Evolutionary conservation across 1,140 invertebrate species (phyloP).

Genomic region (Zaprionus ornatus): DNA sequence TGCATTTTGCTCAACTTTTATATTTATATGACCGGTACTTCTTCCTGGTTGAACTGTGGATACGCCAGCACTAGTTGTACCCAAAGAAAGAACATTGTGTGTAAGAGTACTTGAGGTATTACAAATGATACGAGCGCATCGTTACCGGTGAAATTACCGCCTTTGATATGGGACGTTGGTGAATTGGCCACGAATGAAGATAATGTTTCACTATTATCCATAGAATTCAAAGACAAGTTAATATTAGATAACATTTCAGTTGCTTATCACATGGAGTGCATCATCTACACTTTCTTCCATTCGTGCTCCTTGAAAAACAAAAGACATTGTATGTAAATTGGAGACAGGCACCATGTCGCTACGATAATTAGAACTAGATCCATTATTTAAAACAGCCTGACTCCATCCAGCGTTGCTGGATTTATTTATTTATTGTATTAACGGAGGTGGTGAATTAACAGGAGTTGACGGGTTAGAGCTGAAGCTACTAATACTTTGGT

Average conservation of each 20-base stretch:
- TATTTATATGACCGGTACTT: constrained; percentile 51
- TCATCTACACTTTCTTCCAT: constrained; percentile 98
- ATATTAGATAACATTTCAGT: constrained; percentile 89
- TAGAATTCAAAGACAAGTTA: constrained; percentile 89
- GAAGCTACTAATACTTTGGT: constrained; percentile 96
- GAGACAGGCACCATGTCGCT: constrained; percentile 82
- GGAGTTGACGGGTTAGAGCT: constrained; percentile 95
- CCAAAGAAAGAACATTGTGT: constrained; percentile 75
- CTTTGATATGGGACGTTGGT: constrained; percentile 66
- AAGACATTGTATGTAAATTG: constrained; percentile 84
- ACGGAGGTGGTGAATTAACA: constrained; percentile 93
- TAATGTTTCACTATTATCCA: constrained; percentile 83
- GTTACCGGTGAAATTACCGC: constrained; percentile 64
- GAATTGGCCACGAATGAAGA: constrained; percentile 85
- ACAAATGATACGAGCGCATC: constrained; percentile 62
- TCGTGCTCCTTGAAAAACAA: constrained; percentile 89
- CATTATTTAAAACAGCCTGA: constrained; percentile 79
- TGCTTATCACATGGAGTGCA: constrained; percentile 96
- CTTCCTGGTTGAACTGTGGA: constrained; percentile 50
- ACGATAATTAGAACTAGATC: constrained; percentile 61
- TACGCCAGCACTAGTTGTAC: constrained; percentile 41
- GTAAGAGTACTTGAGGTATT: constrained; percentile 52
- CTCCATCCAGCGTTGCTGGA: constrained; percentile 86
- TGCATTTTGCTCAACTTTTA: constrained; percentile 82
- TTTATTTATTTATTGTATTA: constrained; percentile 85